phyloP scores from a whole-genome alignment of 1,140 invertebrate species.

The Drosophila hydei region DNA sequence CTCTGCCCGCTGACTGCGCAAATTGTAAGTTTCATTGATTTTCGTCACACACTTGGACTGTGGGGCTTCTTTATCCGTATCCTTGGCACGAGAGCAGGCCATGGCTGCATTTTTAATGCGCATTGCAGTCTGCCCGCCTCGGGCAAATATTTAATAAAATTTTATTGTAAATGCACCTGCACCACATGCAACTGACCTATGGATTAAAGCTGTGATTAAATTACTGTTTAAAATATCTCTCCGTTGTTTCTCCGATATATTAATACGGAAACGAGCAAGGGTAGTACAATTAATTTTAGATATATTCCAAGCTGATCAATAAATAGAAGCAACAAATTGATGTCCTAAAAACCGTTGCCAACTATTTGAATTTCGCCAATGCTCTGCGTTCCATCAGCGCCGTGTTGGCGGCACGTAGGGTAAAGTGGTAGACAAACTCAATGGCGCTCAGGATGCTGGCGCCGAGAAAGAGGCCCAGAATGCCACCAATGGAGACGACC shows the following conservation, averaged over 20 bases:
- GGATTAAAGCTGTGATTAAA: constrained; percentile 8
- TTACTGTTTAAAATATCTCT: not conserved
- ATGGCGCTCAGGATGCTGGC: constrained; percentile 85
- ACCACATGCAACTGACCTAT: constrained; percentile 9
- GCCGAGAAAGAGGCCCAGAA: constrained; percentile 84
- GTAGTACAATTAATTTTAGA: too few relatives aligned
- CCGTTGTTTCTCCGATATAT: too few relatives aligned
- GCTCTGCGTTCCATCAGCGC: not conserved
- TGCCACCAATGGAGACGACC: constrained; percentile 85
- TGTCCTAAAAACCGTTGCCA: not conserved
- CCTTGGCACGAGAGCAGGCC: constrained; percentile 58
- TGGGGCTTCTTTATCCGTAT: constrained; percentile 25
- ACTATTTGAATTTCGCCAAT: not conserved
- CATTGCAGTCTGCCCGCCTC: constrained; percentile 59
- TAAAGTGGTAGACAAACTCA: constrained; percentile 85
- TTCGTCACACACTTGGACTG: constrained; percentile 51
- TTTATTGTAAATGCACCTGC: constrained; percentile 47
- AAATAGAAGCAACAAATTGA: too few relatives aligned
- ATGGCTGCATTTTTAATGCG: constrained; percentile 69
- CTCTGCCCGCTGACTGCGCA: constrained; percentile 49
- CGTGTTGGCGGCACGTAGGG: constrained; percentile 60
- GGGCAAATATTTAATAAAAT: constrained; percentile 70
- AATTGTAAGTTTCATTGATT: constrained; percentile 71
- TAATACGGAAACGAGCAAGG: too few relatives aligned
- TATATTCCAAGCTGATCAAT: too few relatives aligned